phyloP scores from a whole-genome alignment of 2,797 vertebrate species.

The Ctenopoma multispine region DNA sequence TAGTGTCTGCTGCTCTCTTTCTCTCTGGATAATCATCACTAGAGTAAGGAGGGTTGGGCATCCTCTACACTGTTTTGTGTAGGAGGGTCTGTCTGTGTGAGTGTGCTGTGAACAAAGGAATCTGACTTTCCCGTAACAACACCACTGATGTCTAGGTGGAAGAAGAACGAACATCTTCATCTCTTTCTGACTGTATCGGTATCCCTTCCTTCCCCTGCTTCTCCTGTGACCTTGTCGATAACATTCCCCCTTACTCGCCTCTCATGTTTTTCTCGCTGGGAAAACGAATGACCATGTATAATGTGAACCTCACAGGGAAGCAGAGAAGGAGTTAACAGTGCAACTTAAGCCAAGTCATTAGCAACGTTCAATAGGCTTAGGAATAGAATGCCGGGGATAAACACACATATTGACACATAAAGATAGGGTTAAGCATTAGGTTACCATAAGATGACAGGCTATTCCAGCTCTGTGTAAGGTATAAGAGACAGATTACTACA shows the following conservation, averaged over 20 bases:
- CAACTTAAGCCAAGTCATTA: conserved; percentile 74
- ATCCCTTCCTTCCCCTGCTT: background rate
- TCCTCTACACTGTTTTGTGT: conserved; percentile 27
- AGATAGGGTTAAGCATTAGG: conserved; percentile 23
- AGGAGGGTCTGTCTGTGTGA: conserved; percentile 16
- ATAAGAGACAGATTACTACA: background rate
- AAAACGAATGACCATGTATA: conserved; percentile 36
- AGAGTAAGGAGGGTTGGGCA: conserved; percentile 1
- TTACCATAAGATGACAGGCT: conserved; percentile 43
- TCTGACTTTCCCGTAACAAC: background rate
- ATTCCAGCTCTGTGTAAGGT: background rate
- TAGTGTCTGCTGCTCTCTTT: conserved; percentile 26
- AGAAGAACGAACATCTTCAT: conserved; percentile 17
- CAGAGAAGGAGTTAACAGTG: conserved; percentile 49
- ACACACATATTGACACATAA: conserved; percentile 37
- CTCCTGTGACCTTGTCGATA: conserved; percentile 64
- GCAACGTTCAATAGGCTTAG: conserved; percentile 56
- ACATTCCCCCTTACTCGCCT: conserved; percentile 38
- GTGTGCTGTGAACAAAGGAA: conserved; percentile 2
- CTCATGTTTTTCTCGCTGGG: conserved; percentile 37
- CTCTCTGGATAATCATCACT: conserved; percentile 28
- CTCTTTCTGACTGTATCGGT: conserved; percentile 6
- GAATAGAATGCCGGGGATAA: conserved; percentile 28
- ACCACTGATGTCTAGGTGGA: conserved; percentile 16
- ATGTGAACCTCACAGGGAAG: conserved; percentile 48